Percentiles rank a stretch among this genome's conserved stretches.
phyloP scores from a whole-genome alignment of 2,888 invertebrate species.

The Aquatica leii region DNA sequence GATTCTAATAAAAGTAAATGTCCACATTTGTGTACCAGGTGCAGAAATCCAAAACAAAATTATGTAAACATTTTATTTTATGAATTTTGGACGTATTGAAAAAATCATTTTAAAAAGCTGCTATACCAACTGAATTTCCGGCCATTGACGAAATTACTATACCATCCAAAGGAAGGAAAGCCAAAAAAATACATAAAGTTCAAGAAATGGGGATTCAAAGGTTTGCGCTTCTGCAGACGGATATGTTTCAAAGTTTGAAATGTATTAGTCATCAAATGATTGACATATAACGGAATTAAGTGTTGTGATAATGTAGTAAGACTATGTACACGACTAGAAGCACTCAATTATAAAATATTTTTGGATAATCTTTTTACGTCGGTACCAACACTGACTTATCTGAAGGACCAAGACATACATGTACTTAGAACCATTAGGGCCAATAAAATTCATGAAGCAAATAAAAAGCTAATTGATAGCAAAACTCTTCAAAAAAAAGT shows the following conservation, averaged over 20 bases:
- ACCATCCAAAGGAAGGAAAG: not conserved
- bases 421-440: not conserved
- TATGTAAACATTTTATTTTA: constrained; percentile 22
- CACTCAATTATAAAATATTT: constrained; percentile 5
- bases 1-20: too few relatives aligned
- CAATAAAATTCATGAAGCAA: not conserved
- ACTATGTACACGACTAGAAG: constrained; percentile 2
- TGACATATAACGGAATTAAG: constrained; percentile 5
- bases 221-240: not conserved
- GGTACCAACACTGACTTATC: constrained; percentile 3
- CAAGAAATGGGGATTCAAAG: not conserved
- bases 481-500: constrained; percentile 9
- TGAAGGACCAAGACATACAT: not conserved
- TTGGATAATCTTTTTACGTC: constrained; percentile 4
- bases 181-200: not conserved
- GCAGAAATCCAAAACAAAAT: constrained; percentile 38
- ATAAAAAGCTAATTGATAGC: constrained; percentile 10
- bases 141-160: not conserved
- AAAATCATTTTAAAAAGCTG: not conserved
- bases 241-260: constrained; percentile 4
- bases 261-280: not conserved
- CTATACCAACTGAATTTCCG: not conserved
- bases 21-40: too few relatives aligned
- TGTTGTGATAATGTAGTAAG: constrained; percentile 5
- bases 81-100: constrained; percentile 21